Evolutionary conservation across 2,797 vertebrate genomes (phyloP).

Genomic region (Dendrocincla tyrannina): DNA sequence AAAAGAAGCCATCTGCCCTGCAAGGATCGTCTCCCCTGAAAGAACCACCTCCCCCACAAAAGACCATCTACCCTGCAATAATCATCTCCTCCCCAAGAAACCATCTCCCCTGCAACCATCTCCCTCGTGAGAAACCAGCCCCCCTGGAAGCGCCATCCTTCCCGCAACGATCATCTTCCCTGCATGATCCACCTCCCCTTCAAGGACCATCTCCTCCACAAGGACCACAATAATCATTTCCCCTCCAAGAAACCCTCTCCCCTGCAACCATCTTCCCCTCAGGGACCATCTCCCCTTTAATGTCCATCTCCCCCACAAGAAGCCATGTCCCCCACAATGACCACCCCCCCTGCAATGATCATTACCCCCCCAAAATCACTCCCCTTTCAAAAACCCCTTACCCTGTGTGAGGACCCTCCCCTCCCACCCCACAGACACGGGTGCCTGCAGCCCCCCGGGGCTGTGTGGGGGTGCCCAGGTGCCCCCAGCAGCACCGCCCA

Average conservation of each 20-base stretch:
- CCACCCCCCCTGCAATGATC: background rate
- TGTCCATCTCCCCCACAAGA: background rate
- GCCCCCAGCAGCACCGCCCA: rapidly evolving
- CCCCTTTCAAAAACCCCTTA: background rate
- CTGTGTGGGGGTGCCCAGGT: rapidly evolving
- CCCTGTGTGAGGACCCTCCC: background rate
- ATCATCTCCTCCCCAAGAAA: background rate
- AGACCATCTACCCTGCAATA: background rate
- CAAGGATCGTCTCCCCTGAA: rapidly evolving
- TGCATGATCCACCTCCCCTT: background rate
- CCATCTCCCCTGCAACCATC: background rate
- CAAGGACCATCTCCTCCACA: background rate
- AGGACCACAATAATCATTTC: background rate
- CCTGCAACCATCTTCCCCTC: no score
- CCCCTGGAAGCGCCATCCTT: no score
- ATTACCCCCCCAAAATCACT: rapidly evolving
- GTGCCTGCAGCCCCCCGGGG: rapidly evolving
- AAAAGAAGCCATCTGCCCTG: background rate
- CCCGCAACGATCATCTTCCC: background rate
- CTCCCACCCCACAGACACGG: background rate
- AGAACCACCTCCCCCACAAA: no score
- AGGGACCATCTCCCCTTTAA: background rate
- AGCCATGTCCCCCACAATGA: background rate
- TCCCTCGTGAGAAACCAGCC: background rate
- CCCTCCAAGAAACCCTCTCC: no score